phyloP scores from a whole-genome alignment of 1,140 invertebrate genomes.

The Drosophila tristis region DNA sequence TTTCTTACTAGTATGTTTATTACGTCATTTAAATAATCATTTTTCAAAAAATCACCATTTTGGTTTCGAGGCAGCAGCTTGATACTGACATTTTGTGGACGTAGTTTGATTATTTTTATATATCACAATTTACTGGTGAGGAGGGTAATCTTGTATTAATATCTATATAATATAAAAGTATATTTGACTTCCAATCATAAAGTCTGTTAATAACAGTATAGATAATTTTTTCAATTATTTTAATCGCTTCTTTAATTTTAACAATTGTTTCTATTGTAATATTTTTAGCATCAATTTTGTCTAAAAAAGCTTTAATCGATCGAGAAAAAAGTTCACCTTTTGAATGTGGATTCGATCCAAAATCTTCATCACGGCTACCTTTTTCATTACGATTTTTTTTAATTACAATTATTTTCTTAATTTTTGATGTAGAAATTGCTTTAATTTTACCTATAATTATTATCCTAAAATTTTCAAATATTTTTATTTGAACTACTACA shows the following conservation, averaged over 20 bases:
- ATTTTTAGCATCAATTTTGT: constrained; percentile 84
- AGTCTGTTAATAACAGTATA: constrained; percentile 55
- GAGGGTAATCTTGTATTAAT: constrained; percentile 84
- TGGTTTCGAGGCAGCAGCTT: constrained; percentile 88
- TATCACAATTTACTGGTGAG: constrained; percentile 89
- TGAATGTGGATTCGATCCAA: constrained; percentile 88
- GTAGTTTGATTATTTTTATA: constrained; percentile 89
- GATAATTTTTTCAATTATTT: constrained; percentile 52
- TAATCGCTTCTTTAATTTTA: constrained; percentile 30
- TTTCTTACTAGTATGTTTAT: constrained; percentile 86
- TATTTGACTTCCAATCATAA: constrained; percentile 85
- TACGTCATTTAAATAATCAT: constrained; percentile 85
- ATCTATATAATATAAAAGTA: constrained; percentile 89
- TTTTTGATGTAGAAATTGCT: constrained; percentile 82
- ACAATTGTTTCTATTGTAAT: constrained; percentile 85
- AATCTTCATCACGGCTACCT: constrained; percentile 85
- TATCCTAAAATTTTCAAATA: constrained; percentile 70
- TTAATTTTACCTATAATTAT: constrained; percentile 60
- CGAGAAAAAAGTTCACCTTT: constrained; percentile 87
- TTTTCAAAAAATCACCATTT: constrained; percentile 88
- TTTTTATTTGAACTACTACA: constrained; percentile 82
- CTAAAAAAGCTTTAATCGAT: constrained; percentile 85
- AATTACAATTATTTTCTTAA: constrained; percentile 71
- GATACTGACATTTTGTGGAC: constrained; percentile 92
- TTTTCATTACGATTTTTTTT: constrained; percentile 87